These are phyloP conservation scores for Lycaena phlaeas DNA, from an alignment of 2,888 invertebrate species.

Conservation along the genomic window DNA sequence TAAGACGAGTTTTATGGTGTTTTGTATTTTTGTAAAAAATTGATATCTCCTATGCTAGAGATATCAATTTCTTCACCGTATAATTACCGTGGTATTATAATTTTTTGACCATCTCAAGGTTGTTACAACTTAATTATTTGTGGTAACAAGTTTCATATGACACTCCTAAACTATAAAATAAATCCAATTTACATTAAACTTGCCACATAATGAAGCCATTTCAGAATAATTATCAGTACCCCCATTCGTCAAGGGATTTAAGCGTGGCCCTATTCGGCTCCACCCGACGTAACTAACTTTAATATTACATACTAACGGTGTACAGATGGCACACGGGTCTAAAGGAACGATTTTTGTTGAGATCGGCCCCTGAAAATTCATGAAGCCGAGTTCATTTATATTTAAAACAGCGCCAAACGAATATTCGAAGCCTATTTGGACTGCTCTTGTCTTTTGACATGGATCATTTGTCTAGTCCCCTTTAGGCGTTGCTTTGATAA, in stretches of 20 bases:
- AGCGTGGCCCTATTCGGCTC: background rate
- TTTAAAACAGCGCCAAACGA: slow-evolving; percentile 1
- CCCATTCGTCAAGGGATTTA: slow-evolving; percentile 2
- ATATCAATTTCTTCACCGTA: no score
- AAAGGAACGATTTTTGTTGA: background rate
- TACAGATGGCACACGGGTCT: background rate
- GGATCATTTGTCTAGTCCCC: background rate
- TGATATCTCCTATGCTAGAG: no score
- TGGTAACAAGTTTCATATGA: no score
- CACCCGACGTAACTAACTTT: background rate
- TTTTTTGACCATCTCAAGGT: no score
- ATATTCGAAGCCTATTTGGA: background rate
- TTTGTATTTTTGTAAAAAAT: no score
- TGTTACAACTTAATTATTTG: no score
- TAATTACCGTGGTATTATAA: no score
- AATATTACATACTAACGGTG: background rate
- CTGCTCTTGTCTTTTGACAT: background rate
- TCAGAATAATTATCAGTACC: background rate
- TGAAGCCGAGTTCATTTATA: slow-evolving; percentile 7
- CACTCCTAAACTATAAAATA: background rate
- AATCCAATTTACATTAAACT: background rate
- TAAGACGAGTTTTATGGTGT: no score
- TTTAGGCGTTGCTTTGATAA: no score
- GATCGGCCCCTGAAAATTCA: slow-evolving; percentile 2
- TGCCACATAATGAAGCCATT: background rate